These are phyloP conservation scores for Philotrypesis tridentata DNA, from an alignment of 1,140 invertebrate species.

Conservation along the genomic window DNA sequence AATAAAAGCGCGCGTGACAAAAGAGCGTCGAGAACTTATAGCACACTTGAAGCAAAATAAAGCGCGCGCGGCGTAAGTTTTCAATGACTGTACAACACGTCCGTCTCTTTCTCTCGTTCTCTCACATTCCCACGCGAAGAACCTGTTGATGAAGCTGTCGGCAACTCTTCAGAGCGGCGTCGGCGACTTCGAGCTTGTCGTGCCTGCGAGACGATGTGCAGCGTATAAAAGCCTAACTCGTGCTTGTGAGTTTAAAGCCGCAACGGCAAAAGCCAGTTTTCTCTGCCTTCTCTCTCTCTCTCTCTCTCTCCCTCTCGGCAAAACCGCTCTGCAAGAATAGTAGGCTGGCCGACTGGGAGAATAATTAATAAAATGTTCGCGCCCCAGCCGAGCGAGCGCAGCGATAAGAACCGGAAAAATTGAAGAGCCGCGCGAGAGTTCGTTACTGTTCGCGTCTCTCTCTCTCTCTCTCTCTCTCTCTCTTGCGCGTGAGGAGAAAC, in stretches of 20 bases:
- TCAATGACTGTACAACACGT: too few species aligned
- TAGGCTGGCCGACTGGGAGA: too few species aligned
- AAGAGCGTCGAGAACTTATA: too few species aligned
- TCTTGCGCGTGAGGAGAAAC: neutral
- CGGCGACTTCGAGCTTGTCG: neutral
- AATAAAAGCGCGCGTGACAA: too few species aligned
- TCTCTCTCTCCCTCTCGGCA: too few species aligned
- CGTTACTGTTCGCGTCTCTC: neutral
- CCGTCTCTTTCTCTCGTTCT: neutral
- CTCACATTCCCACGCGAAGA: conserved; percentile 39
- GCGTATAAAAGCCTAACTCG: neutral
- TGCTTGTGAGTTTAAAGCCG: neutral
- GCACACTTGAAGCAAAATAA: neutral
- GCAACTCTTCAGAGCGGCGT: conserved; percentile 53
- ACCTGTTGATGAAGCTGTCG: conserved; percentile 65
- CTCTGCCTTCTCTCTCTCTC: neutral
- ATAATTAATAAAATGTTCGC: conserved; percentile 38
- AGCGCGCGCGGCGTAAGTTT: neutral
- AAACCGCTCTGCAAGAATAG: too few species aligned
- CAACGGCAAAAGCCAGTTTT: neutral
- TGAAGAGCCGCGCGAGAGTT: conserved; percentile 7
- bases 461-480: neutral
- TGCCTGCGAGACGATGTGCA: neutral
- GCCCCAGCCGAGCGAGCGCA: neutral
- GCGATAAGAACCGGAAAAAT: conserved; percentile 28